A percentile compares a stretch with the other conserved stretches of the same genome.
These are phyloP conservation scores for Indicator maculatus DNA, from an alignment of 2,113 vertebrate genomes.

Conservation along the genomic window DNA sequence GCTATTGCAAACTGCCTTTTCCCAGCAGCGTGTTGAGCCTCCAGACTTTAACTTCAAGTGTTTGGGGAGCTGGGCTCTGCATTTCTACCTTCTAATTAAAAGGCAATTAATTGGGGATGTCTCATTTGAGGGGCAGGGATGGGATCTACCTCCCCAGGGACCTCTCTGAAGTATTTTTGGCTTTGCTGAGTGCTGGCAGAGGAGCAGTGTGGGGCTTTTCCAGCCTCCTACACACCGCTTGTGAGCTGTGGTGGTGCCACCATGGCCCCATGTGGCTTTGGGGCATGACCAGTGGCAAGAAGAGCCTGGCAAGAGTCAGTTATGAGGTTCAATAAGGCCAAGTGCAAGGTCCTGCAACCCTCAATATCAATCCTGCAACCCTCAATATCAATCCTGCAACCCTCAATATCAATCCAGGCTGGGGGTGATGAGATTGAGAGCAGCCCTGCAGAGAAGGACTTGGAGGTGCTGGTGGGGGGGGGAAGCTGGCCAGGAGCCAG, in stretches of 20 bases:
- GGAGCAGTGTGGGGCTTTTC: rapidly evolving
- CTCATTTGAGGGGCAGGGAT: neutral
- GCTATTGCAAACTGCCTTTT: neutral
- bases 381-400: too few relatives aligned
- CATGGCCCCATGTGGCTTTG: rapidly evolving
- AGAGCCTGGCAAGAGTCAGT: neutral
- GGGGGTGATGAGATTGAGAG: too few relatives aligned
- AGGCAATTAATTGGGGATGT: neutral
- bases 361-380: too few relatives aligned
- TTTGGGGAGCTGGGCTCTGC: neutral
- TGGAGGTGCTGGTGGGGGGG: too few relatives aligned
- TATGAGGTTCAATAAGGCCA: too few relatives aligned
- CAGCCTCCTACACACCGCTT: rapidly evolving
- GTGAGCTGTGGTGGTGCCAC: rapidly evolving
- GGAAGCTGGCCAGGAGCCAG: too few relatives aligned
- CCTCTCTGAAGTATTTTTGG: rapidly evolving
- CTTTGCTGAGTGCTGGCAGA: neutral
- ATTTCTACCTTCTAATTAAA: neutral
- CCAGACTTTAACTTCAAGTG: neutral
- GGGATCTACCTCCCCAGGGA: neutral
- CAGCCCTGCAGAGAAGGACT: too few relatives aligned
- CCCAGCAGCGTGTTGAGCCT: neutral
- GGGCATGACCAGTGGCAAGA: neutral
- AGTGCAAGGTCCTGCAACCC: too few relatives aligned
- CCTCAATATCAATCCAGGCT: too few relatives aligned